Evolutionary conservation across 2,888 invertebrate species (phyloP).

Genomic region (Trachelus stipa): DNA sequence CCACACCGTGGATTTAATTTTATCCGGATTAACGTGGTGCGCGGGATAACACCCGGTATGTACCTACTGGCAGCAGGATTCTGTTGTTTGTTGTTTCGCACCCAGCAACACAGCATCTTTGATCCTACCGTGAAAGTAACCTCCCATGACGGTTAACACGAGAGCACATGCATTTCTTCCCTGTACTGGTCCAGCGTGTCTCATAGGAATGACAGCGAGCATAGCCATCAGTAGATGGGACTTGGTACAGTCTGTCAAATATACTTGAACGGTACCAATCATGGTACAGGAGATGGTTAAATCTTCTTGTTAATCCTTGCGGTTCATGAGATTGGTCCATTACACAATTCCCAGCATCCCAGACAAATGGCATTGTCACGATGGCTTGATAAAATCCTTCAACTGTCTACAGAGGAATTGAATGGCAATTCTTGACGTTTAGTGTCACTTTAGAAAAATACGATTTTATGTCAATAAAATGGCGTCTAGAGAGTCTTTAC

Average conservation of each 20-base stretch:
- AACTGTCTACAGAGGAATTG: neutral
- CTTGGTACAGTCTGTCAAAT: neutral
- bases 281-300: neutral
- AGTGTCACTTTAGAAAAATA: neutral
- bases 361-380: neutral
- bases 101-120: conserved; percentile 26
- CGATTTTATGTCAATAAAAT: neutral
- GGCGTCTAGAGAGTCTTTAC: neutral
- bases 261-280: neutral
- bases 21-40: conserved; percentile 47
- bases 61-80: conserved; percentile 17
- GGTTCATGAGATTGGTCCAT: neutral
- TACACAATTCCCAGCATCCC: neutral
- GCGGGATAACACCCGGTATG: conserved; percentile 14
- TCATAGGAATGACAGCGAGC: neutral
- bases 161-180: neutral
- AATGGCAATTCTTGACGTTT: neutral
- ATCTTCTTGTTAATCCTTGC: neutral
- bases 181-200: neutral
- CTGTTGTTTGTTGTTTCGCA: conserved; percentile 45
- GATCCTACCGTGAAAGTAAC: conserved; percentile 3
- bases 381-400: neutral
- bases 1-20: conserved; percentile 51
- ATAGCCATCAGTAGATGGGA: neutral
- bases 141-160: conserved; percentile 2